Evolutionary conservation across 2,797 vertebrate species (phyloP), one percentile per base, ranked within the genome.

Genomic region (Threskiornis aethiopicus): DNA sequence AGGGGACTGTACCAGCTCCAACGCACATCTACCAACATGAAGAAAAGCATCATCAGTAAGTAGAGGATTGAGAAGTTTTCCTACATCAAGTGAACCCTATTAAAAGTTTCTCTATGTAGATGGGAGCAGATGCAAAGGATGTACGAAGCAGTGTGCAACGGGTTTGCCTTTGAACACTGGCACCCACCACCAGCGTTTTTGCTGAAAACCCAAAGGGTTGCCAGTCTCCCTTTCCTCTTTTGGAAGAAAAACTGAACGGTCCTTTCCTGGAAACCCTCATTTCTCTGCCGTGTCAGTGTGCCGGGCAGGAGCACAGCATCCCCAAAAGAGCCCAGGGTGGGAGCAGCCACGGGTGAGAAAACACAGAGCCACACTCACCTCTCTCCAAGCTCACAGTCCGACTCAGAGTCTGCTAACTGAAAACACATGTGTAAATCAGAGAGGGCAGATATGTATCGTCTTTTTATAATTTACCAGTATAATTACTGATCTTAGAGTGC

Each of bases 361-460:
- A 71, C 0, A 1, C 35, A 39, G 26, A 31, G 16, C 26, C 51
- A 83, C 97, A 98, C 98, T 98, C 96, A 98, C 98, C 91, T 97
- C 91, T 98, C 47, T 3, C 88, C 94, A 59, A 93, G 92, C 95
- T 97, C 94, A 65, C 97, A 98, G n/a, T 78, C 84, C 6, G 10
- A 49, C 52, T 84, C 90, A 0, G 96, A 96, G 57, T 80, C 95
- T 97, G 95, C 97, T 83, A 94, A 58, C 98, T 98, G 97, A 98
- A 98, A 98, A 95, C 70, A 97, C 90, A 98, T 49, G 39, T 16
- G 65, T 59, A 87, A 95, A 96, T 97, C 96, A 97, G 91, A 97
- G 65, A 96, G 81, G 72, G 55, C 58, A 95, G 75, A 35, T 26
- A 82, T 11, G 24, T 57, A 44, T 41, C 70, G 28, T 71, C 65